Percentiles rank a stretch among this genome's conserved stretches.
These are phyloP conservation scores for Flexamia atlantica DNA, from an alignment of 2,888 invertebrate genomes.

Conservation along the genomic window DNA sequence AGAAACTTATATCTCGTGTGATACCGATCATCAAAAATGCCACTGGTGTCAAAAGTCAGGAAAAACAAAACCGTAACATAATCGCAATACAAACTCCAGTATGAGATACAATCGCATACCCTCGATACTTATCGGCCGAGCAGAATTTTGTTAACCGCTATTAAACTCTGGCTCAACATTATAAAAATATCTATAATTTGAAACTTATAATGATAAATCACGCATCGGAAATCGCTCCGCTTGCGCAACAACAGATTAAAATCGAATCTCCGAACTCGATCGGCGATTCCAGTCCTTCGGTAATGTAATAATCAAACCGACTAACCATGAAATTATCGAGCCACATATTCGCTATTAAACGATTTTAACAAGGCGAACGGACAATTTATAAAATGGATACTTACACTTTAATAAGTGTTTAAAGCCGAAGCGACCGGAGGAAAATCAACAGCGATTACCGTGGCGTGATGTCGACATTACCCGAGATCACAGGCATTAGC, in stretches of 20 bases:
- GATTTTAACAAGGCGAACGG: conserved; percentile 47
- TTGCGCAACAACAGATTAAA: conserved; percentile 28
- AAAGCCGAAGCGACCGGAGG: conserved; percentile 46
- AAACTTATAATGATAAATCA: conserved; percentile 24
- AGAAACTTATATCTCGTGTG: no score
- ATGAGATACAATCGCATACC: neutral
- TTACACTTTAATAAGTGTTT: conserved; percentile 58
- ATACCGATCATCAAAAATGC: no score
- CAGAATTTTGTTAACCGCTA: conserved; percentile 1
- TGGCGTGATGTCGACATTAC: conserved; percentile 45
- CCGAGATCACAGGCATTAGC: conserved; percentile 46
- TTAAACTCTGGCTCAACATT: conserved; percentile 1
- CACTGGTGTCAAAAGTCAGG: no score
- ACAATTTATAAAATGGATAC: conserved; percentile 55
- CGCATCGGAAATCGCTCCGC: neutral
- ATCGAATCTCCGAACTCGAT: conserved; percentile 31
- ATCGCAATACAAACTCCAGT: neutral
- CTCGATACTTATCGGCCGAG: neutral
- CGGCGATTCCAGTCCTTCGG: conserved; percentile 21
- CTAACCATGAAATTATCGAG: conserved; percentile 42
- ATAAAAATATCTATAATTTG: conserved; percentile 25
- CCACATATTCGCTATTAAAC: conserved; percentile 51
- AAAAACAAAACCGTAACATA: neutral
- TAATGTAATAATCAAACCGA: conserved; percentile 38
- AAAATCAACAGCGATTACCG: conserved; percentile 52